phyloP scores from a whole-genome alignment of 1,140 invertebrate species.

The Pseudomyrmex concolor region DNA sequence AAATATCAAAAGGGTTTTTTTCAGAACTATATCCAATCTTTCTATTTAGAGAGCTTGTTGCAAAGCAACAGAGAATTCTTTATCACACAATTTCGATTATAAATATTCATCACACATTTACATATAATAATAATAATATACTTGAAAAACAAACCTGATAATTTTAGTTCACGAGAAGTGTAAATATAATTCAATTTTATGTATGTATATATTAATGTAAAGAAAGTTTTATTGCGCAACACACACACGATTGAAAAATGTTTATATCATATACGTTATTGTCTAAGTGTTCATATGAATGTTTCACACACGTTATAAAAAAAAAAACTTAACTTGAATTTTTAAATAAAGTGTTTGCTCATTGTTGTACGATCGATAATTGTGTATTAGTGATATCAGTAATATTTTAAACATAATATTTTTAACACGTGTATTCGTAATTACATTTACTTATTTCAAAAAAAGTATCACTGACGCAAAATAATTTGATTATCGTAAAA shows the following conservation, averaged over 20 bases:
- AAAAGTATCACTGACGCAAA: not conserved
- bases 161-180: conserved; percentile 1
- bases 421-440: not conserved
- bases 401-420: not conserved
- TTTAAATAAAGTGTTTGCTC: conserved; percentile 8
- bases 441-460: not conserved
- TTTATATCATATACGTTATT: conserved; percentile 63
- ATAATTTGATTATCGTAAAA: not conserved
- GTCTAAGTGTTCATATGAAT: conserved; percentile 48
- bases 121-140: not conserved
- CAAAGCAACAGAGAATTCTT: too few species aligned
- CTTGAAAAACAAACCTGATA: conserved; percentile 13
- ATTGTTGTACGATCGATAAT: not conserved
- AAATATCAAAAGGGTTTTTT: too few species aligned
- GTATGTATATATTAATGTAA: conserved; percentile 71
- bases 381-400: not conserved
- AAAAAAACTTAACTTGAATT: not conserved
- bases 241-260: conserved; percentile 55
- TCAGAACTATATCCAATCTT: too few species aligned
- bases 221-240: conserved; percentile 60
- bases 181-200: conserved; percentile 53
- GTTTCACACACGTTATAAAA: conserved; percentile 16
- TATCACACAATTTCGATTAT: not conserved
- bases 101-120: not conserved
- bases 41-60: too few species aligned